Conservation (phyloP, 2,797 vertebrate genomes). For the Distichodus sexfasciatus region DNA sequence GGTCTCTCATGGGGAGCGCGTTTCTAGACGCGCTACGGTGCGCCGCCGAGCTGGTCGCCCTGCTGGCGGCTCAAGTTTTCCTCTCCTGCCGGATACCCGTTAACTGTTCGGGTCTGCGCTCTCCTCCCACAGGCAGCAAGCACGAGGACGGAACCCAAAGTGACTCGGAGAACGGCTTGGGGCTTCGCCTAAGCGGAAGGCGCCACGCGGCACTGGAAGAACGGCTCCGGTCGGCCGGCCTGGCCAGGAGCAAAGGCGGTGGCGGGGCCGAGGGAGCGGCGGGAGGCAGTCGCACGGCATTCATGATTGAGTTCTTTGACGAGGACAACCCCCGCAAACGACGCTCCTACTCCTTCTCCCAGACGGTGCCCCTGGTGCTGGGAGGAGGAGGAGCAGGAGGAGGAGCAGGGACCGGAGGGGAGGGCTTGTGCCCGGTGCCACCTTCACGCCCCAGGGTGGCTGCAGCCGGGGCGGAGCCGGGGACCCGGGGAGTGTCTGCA, state of each 20-base stretch:
- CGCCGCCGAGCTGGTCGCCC: neutral
- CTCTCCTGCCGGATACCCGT: slow-evolving; percentile 24
- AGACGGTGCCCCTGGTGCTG: slow-evolving; percentile 72
- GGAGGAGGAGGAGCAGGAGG: no score
- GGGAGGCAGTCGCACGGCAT: slow-evolving; percentile 80
- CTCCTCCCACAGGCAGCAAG: slow-evolving; percentile 89
- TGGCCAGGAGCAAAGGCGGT: slow-evolving; percentile 60
- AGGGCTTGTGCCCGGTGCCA: slow-evolving; percentile 82
- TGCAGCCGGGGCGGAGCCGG: slow-evolving; percentile 57
- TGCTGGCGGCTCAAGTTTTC: neutral
- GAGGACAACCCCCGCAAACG: slow-evolving; percentile 91
- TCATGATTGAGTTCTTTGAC: slow-evolving; percentile 94
- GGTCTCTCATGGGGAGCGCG: slow-evolving; percentile 2
- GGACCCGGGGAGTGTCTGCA: slow-evolving; percentile 52
- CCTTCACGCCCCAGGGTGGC: slow-evolving; percentile 75
- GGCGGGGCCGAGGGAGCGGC: slow-evolving; percentile 71
- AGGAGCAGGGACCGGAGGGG: no score
- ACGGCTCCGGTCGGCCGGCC: slow-evolving; percentile 80
- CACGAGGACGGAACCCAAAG: slow-evolving; percentile 97
- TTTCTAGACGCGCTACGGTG: slow-evolving; percentile 18
- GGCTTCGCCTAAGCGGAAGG: slow-evolving; percentile 83
- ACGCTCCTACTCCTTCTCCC: slow-evolving; percentile 91
- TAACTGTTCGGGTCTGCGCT: slow-evolving; percentile 14
- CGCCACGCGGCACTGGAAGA: slow-evolving; percentile 84
- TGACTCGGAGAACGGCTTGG: slow-evolving; percentile 90